Evolutionary conservation across 2,797 vertebrate genomes (phyloP).

Genomic region (Takifugu ocellatus): DNA sequence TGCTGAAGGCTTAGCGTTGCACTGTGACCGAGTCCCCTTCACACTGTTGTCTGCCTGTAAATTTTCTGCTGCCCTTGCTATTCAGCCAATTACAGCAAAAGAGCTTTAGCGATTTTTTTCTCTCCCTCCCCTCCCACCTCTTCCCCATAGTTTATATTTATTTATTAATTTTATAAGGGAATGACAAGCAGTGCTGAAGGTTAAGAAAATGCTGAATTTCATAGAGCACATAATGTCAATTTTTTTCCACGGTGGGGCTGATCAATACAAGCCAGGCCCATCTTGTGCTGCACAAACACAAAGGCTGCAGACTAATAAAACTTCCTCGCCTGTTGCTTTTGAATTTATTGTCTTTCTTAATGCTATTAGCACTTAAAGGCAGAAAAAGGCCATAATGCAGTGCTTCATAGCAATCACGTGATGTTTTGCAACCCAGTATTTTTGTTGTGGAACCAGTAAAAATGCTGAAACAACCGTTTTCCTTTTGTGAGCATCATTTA

Average conservation of each 20-base stretch:
- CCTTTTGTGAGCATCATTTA: not conserved
- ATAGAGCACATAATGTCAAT: conserved; percentile 70
- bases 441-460: too few relatives aligned
- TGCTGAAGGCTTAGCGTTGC: conserved; percentile 68
- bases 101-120: conserved; percentile 81
- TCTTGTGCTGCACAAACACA: conserved; percentile 62
- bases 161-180: conserved; percentile 80
- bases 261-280: conserved; percentile 74
- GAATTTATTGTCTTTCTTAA: conserved; percentile 28
- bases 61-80: conserved; percentile 86
- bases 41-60: conserved; percentile 83
- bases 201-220: conserved; percentile 83
- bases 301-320: conserved; percentile 38
- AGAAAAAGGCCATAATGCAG: conserved; percentile 2
- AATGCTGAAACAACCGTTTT: not conserved
- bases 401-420: not conserved
- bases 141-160: conserved; percentile 65
- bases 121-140: conserved; percentile 44
- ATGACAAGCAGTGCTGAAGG: conserved; percentile 79
- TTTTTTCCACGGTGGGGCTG: conserved; percentile 53
- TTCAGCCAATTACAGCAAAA: conserved; percentile 86
- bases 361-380: conserved; percentile 10
- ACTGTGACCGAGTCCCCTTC: conserved; percentile 84
- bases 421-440: too few relatives aligned
- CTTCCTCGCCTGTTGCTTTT: conserved; percentile 55